phyloP scores from a whole-genome alignment of 2,888 invertebrate species.

The Volucella inanis region DNA sequence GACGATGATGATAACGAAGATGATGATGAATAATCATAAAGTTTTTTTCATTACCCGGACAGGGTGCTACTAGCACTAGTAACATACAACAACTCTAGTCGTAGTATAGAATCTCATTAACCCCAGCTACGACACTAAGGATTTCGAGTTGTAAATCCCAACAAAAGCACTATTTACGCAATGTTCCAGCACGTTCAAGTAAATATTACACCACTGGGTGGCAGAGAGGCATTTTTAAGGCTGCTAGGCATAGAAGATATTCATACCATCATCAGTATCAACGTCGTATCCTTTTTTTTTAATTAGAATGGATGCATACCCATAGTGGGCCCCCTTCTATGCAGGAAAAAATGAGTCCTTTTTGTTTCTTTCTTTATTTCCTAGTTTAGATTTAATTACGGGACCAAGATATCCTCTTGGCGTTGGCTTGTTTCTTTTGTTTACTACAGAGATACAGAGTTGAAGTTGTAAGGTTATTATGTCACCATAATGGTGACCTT shows the following conservation, averaged over 20 bases:
- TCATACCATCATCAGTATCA: constrained; percentile 22
- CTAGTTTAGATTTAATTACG: constrained; percentile 64
- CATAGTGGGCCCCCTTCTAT: constrained; percentile 33
- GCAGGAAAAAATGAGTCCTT: constrained; percentile 21
- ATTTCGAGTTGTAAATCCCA: constrained; percentile 61
- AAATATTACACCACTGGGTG: too few species aligned
- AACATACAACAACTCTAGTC: background rate
- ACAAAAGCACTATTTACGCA: constrained; percentile 66
- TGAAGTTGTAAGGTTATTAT: background rate
- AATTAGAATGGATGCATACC: constrained; percentile 69
- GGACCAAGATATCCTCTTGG: constrained; percentile 59
- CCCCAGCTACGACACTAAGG: constrained; percentile 34
- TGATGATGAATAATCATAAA: constrained; percentile 70
- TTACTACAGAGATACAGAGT: background rate
- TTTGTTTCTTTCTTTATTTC: constrained; percentile 26
- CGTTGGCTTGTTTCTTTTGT: constrained; percentile 11
- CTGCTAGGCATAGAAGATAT: constrained; percentile 1
- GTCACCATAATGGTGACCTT: constrained; percentile 21
- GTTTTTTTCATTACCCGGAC: constrained; percentile 45
- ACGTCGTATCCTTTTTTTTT: constrained; percentile 26
- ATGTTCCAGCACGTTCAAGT: constrained; percentile 37
- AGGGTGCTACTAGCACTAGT: constrained; percentile 13
- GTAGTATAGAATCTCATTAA: constrained; percentile 57
- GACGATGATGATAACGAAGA: background rate
- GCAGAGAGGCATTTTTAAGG: too few species aligned